phyloP scores from a whole-genome alignment of 2,888 invertebrate genomes.

The Pardosa pseudoannulata region DNA sequence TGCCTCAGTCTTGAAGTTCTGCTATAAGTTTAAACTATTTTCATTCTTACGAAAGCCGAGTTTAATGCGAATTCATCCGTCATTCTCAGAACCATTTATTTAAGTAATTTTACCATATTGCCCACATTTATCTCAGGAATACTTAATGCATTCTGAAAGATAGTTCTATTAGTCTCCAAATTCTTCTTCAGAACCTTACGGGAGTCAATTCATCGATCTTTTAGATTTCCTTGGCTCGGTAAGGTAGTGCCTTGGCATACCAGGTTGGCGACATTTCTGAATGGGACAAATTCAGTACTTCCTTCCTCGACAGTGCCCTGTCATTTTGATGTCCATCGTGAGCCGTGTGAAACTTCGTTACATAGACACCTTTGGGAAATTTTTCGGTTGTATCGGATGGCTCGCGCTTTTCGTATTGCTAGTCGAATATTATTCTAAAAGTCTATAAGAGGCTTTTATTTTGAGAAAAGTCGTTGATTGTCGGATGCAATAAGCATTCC shows the following conservation, averaged over 20 bases:
- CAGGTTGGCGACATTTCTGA: slow-evolving; percentile 13
- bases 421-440: no score
- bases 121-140: not conserved
- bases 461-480: no score
- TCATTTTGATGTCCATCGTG: not conserved
- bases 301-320: not conserved
- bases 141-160: not conserved
- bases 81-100: no score
- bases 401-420: no score
- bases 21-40: no score
- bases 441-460: no score
- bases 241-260: not conserved
- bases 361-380: not conserved
- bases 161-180: not conserved
- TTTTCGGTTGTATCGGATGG: no score
- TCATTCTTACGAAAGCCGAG: no score
- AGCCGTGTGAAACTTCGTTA: not conserved
- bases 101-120: no score
- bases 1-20: no score
- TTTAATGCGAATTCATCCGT: no score
- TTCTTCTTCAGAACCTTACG: not conserved
- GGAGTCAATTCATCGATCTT: not conserved
- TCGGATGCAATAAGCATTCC: no score
- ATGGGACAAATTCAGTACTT: not conserved
- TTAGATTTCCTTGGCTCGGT: not conserved